Conservation (phyloP, 2,113 vertebrate species). For the Oryctolagus cuniculus region mOryCun1.1 NC_091445.1:50813501-50814000, state of each 20-base stretch:
- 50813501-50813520: slow-evolving; percentile 48
- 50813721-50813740: slow-evolving; percentile 66
- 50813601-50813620: slow-evolving; percentile 66
- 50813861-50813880: slow-evolving; percentile 62
- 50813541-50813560: slow-evolving; percentile 31
- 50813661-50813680: slow-evolving; percentile 56
- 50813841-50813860: slow-evolving; percentile 18
- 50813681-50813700: slow-evolving; percentile 50
- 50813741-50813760: slow-evolving; percentile 74
- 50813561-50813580: slow-evolving; percentile 57
- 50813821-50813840: slow-evolving; percentile 44
- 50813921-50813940: slow-evolving; percentile 65
- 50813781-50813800: slow-evolving; percentile 43
- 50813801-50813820: slow-evolving; percentile 39
- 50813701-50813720: slow-evolving; percentile 65
- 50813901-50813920: slow-evolving; percentile 73
- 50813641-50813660: slow-evolving; percentile 49
- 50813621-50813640: slow-evolving; percentile 60
- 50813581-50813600: slow-evolving; percentile 41
- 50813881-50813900: slow-evolving; percentile 4
- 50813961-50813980: slow-evolving; percentile 71
- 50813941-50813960: slow-evolving; percentile 72
- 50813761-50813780: slow-evolving; percentile 80
- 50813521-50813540: slow-evolving; percentile 34
- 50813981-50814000: slow-evolving; percentile 65